Percentiles rank a stretch among this genome's conserved stretches.
phyloP scores from a whole-genome alignment of 2,888 invertebrate species.

The Drosophila neutralis region DNA sequence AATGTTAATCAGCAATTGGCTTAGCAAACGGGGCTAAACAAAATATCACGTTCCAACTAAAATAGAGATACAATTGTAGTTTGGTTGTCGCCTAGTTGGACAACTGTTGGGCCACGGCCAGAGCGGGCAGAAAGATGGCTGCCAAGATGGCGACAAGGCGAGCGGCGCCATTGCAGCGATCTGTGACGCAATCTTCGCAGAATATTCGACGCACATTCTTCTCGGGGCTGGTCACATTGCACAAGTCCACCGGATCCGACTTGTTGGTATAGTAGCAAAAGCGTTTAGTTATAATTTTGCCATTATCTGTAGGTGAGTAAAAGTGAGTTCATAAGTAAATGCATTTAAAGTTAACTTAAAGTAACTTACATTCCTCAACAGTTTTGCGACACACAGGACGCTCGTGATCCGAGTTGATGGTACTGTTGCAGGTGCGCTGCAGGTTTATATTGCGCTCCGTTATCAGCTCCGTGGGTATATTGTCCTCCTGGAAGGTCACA shows the following conservation, averaged over 20 bases:
- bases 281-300: constrained; percentile 79
- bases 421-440: constrained; percentile 78
- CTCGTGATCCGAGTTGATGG: constrained; percentile 82
- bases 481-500: constrained; percentile 79
- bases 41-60: constrained; percentile 78
- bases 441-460: constrained; percentile 80
- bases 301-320: constrained; percentile 65
- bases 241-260: constrained; percentile 79
- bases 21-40: constrained; percentile 55
- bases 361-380: constrained; percentile 80
- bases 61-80: constrained; percentile 45
- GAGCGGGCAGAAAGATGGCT: constrained; percentile 54
- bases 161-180: constrained; percentile 78
- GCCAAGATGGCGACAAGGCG: constrained; percentile 50
- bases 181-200: constrained; percentile 81
- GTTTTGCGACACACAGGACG: constrained; percentile 83
- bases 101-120: constrained; percentile 54
- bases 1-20: constrained; percentile 61
- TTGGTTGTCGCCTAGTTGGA: constrained; percentile 45
- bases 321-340: neutral
- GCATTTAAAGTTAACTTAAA: neutral
- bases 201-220: constrained; percentile 78
- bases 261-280: constrained; percentile 84
- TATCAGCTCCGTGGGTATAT: constrained; percentile 73
- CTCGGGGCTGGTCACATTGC: constrained; percentile 77